Evolutionary conservation across 2,797 vertebrate species (phyloP).

Genomic region (Chromobotia macracanthus): DNA sequence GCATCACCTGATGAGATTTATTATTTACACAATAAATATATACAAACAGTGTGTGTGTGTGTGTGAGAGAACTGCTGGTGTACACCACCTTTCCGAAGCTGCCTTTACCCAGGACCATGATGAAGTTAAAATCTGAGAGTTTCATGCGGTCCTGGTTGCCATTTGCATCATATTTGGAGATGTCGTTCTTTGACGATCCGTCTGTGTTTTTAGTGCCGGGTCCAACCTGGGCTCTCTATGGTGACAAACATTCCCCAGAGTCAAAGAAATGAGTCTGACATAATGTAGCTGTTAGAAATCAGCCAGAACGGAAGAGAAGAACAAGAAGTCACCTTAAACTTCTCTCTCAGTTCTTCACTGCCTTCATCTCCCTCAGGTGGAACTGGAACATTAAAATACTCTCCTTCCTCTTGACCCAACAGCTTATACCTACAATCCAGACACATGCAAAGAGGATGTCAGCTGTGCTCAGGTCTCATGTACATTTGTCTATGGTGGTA

Average conservation of each 20-base stretch:
- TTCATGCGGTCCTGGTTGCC: constrained; percentile 94
- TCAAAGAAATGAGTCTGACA: too few relatives aligned
- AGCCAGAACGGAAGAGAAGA: neutral
- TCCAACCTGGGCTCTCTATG: constrained; percentile 89
- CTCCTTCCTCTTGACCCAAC: constrained; percentile 95
- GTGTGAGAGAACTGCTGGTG: too few relatives aligned
- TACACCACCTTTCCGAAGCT: constrained; percentile 93
- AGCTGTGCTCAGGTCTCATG: too few relatives aligned
- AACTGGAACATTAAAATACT: constrained; percentile 97
- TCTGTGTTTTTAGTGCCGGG: constrained; percentile 84
- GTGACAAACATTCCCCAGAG: neutral
- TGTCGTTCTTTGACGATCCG: constrained; percentile 80
- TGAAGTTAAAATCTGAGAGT: constrained; percentile 93
- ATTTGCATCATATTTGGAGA: constrained; percentile 92
- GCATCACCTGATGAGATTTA: constrained; percentile 89
- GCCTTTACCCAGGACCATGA: constrained; percentile 97
- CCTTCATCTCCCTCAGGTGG: constrained; percentile 92
- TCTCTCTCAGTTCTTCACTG: constrained; percentile 91
- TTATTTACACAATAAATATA: too few relatives aligned
- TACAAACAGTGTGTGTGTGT: too few relatives aligned
- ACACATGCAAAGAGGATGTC: neutral
- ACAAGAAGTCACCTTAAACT: constrained; percentile 84
- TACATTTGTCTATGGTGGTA: neutral
- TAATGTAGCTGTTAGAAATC: neutral
- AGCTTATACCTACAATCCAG: constrained; percentile 86